phyloP scores from a whole-genome alignment of 2,888 invertebrate genomes.

The Clepsis dumicolana region DNA sequence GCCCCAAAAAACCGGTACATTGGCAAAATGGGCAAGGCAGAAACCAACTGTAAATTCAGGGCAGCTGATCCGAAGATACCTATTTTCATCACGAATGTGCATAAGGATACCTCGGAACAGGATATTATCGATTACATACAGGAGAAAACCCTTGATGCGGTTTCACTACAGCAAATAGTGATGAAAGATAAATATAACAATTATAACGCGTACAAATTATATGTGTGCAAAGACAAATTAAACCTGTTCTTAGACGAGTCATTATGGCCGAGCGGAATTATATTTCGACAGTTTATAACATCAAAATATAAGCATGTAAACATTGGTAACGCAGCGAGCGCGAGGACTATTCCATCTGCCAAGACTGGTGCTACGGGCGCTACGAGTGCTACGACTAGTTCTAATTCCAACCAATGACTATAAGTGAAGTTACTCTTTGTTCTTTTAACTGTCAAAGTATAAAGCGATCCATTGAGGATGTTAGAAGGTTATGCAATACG shows the following conservation, averaged over 20 bases:
- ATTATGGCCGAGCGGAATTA: conserved; percentile 16
- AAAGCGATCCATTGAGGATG: neutral
- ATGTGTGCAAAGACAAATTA: neutral
- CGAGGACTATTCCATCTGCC: neutral
- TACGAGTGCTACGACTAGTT: conserved; percentile 19
- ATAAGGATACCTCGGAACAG: neutral
- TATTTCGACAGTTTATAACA: conserved; percentile 19
- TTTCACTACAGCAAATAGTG: conserved; percentile 10
- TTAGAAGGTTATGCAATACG: neutral
- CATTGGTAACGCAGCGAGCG: too few species aligned
- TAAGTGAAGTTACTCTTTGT: conserved; percentile 21
- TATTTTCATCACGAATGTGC: conserved; percentile 9
- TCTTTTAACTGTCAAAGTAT: neutral
- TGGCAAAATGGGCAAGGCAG: conserved; percentile 7
- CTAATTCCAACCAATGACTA: neutral
- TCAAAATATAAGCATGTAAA: neutral
- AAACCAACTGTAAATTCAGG: neutral
- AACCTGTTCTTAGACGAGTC: conserved; percentile 1
- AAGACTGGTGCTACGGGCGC: neutral
- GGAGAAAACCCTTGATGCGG: neutral
- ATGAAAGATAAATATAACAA: conserved; percentile 1
- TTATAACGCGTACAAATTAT: conserved; percentile 12
- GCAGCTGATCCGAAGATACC: conserved; percentile 12
- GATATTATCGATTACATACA: conserved; percentile 3
- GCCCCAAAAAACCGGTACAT: neutral